phyloP scores from a whole-genome alignment of 2,888 invertebrate species.

The Ashinkailepas kermadecensis region DNA sequence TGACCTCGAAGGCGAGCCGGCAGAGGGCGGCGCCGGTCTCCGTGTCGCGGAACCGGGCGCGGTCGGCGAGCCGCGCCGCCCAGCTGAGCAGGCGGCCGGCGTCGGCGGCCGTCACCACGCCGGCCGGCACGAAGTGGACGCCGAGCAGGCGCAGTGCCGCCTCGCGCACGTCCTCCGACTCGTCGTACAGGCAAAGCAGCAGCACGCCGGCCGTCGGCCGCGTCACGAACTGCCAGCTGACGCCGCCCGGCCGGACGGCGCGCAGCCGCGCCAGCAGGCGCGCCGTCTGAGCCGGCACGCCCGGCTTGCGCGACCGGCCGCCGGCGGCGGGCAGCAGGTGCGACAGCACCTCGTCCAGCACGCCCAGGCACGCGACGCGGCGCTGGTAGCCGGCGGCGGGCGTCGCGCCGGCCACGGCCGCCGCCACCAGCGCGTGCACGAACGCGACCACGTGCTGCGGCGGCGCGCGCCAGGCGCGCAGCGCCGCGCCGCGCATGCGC shows the following conservation, averaged over 20 bases:
- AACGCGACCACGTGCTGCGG: background rate
- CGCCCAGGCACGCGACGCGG: conserved; percentile 9
- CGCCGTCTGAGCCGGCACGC: background rate
- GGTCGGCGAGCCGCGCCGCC: background rate
- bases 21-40: conserved; percentile 1
- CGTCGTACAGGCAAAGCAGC: background rate
- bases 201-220: background rate
- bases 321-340: background rate
- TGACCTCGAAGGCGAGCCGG: background rate
- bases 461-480: background rate
- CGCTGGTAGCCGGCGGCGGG: conserved; percentile 24
- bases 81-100: background rate
- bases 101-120: background rate
- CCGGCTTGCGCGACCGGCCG: background rate
- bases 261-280: background rate
- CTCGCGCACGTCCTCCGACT: background rate
- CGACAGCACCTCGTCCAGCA: conserved; percentile 1
- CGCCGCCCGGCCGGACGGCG: background rate
- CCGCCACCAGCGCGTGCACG: background rate
- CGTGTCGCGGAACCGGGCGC: background rate
- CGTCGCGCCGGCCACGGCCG: background rate
- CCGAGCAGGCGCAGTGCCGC: background rate
- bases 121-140: background rate
- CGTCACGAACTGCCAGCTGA: background rate
- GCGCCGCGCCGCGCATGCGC: background rate